Base-by-base conservation (phyloP, 2,888 invertebrate genomes). In the Rhopalosiphum nymphaeae region DNA sequence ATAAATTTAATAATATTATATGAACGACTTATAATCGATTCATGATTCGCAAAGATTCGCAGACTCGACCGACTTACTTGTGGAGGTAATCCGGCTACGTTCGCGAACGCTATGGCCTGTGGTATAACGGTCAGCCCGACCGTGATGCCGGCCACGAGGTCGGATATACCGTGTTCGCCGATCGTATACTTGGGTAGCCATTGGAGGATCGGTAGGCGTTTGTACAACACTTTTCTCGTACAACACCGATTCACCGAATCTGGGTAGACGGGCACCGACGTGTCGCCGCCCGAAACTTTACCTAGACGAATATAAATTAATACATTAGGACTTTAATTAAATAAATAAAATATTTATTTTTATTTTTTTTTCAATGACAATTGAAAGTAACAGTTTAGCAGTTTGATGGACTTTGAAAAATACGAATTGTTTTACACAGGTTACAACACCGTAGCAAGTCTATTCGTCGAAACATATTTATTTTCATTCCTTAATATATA, bases 51-150 rank as follows among this genome's bases (percentile, higher is more conserved):
- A 21, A 36, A 78, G 36, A 78, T 36, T n/a, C n/a, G n/a, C n/a
- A n/a, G n/a, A 67, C n/a, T 13, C 67, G 67, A 78, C 42, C n/a
- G 42, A 26, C 95, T 96, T 96, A 97, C 97, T 97, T 97, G 97
- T 26, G 97, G 97, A 95, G 97, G 97, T 88, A 98, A 96, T 94
- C 97, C 97, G 26, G 98, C 98, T 61, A 98, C 96, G 44, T 97
- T 97, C 11, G 98, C 97, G 95, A 98, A 98, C 1, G 98, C 98
- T 95, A 98, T 97, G 36, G 97, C 97, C 96, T 98, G 98, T 1
- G 98, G 98, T 95, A 98, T 97, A 93, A 98, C 96, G 3, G 98
- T 98, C 89, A 98, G 96, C 0, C 97, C 98, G 9, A 98, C 97
- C 0, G 98, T 98, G 95, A 98, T 96, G 25, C 98, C 98, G 26